Percentiles rank a stretch among this genome's conserved stretches.
These are phyloP conservation scores for Syritta pipiens DNA, from an alignment of 2,888 invertebrate genomes.

Conservation along the genomic window DNA sequence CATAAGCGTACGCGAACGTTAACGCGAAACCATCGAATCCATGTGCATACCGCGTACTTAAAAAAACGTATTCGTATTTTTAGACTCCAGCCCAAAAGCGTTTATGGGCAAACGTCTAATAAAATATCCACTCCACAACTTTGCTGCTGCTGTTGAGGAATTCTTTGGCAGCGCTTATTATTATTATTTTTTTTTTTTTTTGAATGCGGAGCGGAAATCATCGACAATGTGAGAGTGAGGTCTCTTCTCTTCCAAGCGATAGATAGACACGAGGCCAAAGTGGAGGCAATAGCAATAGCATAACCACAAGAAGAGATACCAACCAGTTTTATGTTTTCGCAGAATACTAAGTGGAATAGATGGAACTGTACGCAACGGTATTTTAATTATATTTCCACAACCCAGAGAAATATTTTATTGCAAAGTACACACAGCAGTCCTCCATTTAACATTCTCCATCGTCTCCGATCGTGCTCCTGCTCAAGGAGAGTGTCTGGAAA, in stretches of 20 bases:
- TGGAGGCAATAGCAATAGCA: too few species aligned
- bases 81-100: constrained; percentile 45
- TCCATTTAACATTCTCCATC: constrained; percentile 19
- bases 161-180: not conserved
- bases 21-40: constrained; percentile 15
- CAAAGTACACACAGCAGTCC: too few species aligned
- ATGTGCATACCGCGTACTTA: constrained; percentile 20
- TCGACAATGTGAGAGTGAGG: too few species aligned
- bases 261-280: too few species aligned
- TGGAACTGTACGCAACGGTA: constrained; percentile 49
- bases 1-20: not conserved
- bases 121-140: not conserved
- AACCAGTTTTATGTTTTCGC: constrained; percentile 55
- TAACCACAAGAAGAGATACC: constrained; percentile 5
- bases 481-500: too few species aligned
- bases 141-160: not conserved
- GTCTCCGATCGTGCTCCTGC: too few species aligned
- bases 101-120: constrained; percentile 38
- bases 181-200: constrained; percentile 1
- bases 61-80: constrained; percentile 40
- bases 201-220: constrained; percentile 60
- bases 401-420: constrained; percentile 43
- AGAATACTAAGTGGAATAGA: constrained; percentile 51
- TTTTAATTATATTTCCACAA: constrained; percentile 57
- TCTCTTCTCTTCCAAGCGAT: too few species aligned